Evolutionary conservation across 2,113 vertebrate species (phyloP).

Genomic region (Rhea americana): DNA sequence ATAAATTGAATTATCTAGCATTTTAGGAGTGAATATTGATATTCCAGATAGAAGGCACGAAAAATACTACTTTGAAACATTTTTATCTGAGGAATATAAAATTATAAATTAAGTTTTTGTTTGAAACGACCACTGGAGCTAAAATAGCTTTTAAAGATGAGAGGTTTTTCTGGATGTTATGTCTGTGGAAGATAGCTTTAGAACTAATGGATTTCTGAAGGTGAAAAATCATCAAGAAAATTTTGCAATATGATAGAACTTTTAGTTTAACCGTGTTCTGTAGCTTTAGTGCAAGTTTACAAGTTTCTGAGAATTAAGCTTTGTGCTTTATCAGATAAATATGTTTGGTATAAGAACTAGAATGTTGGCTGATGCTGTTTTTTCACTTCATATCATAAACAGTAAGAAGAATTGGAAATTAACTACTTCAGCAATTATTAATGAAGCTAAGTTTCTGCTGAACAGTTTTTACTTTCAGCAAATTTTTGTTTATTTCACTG

Average conservation of each 20-base stretch:
- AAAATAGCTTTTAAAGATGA: neutral
- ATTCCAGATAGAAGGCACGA: neutral
- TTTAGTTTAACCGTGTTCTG: neutral
- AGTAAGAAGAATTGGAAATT: neutral
- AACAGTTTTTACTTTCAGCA: neutral
- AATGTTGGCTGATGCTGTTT: neutral
- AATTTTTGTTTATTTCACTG: neutral
- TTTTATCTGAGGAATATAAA: neutral
- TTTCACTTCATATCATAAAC: neutral
- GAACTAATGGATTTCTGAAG: neutral
- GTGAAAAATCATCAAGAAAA: neutral
- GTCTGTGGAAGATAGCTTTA: neutral
- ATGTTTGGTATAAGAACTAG: neutral
- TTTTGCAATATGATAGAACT: neutral
- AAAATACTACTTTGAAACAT: neutral
- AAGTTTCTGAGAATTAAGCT: neutral
- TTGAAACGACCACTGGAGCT: neutral
- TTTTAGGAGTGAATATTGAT: neutral
- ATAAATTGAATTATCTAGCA: no score
- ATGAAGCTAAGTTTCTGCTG: neutral
- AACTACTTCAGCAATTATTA: neutral
- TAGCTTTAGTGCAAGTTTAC: neutral
- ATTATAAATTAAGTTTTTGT: neutral
- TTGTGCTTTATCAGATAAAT: neutral
- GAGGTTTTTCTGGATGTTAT: neutral